Evolutionary conservation across 2,888 invertebrate genomes (phyloP).

Genomic region (Tridacna gigas): DNA sequence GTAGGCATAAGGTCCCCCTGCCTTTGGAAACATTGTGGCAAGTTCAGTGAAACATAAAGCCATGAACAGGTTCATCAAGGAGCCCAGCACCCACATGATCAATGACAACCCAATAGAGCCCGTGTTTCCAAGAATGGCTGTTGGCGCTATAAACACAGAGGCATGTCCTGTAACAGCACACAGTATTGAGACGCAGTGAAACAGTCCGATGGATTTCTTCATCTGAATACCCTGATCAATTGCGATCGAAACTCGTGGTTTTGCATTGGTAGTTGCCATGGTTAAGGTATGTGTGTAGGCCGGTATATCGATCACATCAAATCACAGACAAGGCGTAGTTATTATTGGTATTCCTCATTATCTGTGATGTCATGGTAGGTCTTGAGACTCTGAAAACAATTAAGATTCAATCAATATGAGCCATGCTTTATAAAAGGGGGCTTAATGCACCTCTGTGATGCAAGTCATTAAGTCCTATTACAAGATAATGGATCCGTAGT

Average conservation of each 20-base stretch:
- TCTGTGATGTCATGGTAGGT: too few species aligned
- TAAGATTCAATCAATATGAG: too few species aligned
- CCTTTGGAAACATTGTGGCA: constrained; percentile 91
- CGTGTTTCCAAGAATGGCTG: constrained; percentile 93
- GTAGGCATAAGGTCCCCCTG: constrained; percentile 93
- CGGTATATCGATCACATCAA: too few species aligned
- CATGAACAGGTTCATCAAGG: constrained; percentile 88
- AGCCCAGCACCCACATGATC: constrained; percentile 97
- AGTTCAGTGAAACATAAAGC: constrained; percentile 92
- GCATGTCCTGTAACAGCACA: constrained; percentile 79
- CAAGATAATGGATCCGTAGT: too few species aligned
- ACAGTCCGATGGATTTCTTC: constrained; percentile 77
- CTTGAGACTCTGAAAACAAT: too few species aligned
- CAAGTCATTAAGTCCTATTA: too few species aligned
- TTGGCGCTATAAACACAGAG: constrained; percentile 97
- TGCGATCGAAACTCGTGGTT: constrained; percentile 1
- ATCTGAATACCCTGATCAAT: constrained; percentile 52
- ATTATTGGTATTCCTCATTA: too few species aligned
- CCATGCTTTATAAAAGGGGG: too few species aligned
- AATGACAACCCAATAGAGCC: constrained; percentile 98
- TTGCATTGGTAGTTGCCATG: background rate
- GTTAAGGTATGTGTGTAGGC: background rate
- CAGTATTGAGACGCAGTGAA: constrained; percentile 76
- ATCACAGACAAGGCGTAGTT: too few species aligned
- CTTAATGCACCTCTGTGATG: too few species aligned